A percentile compares a stretch with the other conserved stretches of the same genome.
These are phyloP conservation scores for Plagiodera versicolora DNA, from an alignment of 2,888 invertebrate species.

Conservation along the genomic window DNA sequence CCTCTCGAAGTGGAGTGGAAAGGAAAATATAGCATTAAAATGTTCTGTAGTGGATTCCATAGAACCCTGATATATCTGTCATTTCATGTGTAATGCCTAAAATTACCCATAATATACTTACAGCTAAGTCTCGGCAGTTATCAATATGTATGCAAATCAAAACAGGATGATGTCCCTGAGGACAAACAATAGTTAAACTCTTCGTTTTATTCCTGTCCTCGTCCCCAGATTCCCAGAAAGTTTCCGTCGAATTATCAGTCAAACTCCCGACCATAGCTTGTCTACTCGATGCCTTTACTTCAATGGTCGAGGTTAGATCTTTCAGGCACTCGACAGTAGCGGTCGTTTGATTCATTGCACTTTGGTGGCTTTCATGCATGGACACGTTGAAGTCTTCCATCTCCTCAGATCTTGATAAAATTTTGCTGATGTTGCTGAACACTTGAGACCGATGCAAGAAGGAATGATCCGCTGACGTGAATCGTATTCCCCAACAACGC, in stretches of 20 bases:
- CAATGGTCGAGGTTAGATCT: constrained; percentile 75
- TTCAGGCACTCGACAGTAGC: constrained; percentile 67
- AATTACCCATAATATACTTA: constrained; percentile 53
- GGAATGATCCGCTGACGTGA: constrained; percentile 85
- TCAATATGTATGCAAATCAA: constrained; percentile 89
- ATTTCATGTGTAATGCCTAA: too few relatives aligned
- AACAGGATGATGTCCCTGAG: constrained; percentile 67
- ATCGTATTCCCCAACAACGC: constrained; percentile 90
- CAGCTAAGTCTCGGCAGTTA: constrained; percentile 88
- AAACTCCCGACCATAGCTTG: constrained; percentile 93
- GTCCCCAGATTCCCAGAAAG: constrained; percentile 99
- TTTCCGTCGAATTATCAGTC: constrained; percentile 93
- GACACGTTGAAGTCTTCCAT: constrained; percentile 61
- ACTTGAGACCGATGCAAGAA: constrained; percentile 64
- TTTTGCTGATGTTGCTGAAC: constrained; percentile 94
- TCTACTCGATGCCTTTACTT: constrained; percentile 88
- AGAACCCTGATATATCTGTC: too few relatives aligned
- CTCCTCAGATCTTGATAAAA: constrained; percentile 89
- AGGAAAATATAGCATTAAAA: too few relatives aligned
- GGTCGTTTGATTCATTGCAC: constrained; percentile 51
- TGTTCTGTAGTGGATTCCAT: too few relatives aligned
- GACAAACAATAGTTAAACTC: constrained; percentile 71
- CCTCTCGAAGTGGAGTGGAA: too few relatives aligned
- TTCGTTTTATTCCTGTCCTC: constrained; percentile 94
- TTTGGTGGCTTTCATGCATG: constrained; percentile 40